These are phyloP conservation scores for Branchipolynoe longqiensis DNA, from an alignment of 2,888 invertebrate genomes.

Conservation along the genomic window DNA sequence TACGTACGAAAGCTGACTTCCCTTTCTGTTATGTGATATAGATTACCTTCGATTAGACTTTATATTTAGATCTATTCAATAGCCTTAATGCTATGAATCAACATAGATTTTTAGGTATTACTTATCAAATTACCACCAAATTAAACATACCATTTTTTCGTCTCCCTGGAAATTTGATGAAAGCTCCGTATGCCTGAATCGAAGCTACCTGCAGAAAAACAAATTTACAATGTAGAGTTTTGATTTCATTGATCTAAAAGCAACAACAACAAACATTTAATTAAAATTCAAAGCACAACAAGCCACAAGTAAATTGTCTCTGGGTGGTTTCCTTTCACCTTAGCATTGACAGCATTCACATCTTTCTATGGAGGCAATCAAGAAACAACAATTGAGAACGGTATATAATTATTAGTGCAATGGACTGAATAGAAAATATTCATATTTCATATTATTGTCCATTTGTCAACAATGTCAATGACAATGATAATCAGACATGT, in stretches of 20 bases:
- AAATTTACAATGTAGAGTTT: too few species aligned
- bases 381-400: not conserved
- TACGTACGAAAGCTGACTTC: too few species aligned
- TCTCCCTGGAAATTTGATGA: slow-evolving; percentile 77
- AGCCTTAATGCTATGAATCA: too few species aligned
- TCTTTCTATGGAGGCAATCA: not conserved
- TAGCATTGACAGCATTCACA: not conserved
- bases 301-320: not conserved
- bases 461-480: too few species aligned
- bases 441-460: too few species aligned
- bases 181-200: slow-evolving; percentile 77
- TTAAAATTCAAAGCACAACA: not conserved
- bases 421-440: too few species aligned
- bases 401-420: not conserved
- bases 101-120: too few species aligned
- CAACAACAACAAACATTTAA: not conserved
- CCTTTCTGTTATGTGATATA: too few species aligned
- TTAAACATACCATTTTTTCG: slow-evolving; percentile 75
- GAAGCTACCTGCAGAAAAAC: slow-evolving; percentile 73
- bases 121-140: too few species aligned
- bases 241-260: not conserved
- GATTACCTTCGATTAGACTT: too few species aligned
- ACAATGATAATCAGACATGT: too few species aligned
- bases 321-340: not conserved
- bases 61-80: too few species aligned